Evolutionary conservation across 1,140 invertebrate genomes (phyloP).

Genomic region (Solenopsis invicta): DNA sequence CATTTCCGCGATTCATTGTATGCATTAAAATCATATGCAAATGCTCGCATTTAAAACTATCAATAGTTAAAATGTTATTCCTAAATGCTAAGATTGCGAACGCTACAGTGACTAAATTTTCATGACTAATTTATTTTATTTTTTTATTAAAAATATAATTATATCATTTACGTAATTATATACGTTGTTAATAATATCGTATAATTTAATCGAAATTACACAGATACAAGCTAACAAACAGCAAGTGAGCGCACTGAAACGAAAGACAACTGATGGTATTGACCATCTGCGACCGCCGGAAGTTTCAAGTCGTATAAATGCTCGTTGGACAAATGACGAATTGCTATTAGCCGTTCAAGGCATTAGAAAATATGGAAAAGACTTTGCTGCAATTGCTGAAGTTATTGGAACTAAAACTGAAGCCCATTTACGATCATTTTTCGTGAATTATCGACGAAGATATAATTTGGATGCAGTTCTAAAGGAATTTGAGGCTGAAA

Average conservation of each 20-base stretch:
- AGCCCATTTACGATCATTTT: slow-evolving; percentile 96
- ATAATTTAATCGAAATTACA: slow-evolving; percentile 67
- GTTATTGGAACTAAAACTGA: slow-evolving; percentile 98
- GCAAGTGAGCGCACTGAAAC: slow-evolving; percentile 94
- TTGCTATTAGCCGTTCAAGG: slow-evolving; percentile 96
- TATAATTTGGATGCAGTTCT: slow-evolving; percentile 97
- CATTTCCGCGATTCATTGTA: not conserved
- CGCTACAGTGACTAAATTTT: not conserved
- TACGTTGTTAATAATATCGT: not conserved
- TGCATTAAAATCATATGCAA: not conserved
- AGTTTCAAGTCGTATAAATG: slow-evolving; percentile 92
- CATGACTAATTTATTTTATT: slow-evolving; percentile 15
- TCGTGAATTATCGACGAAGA: slow-evolving; percentile 95
- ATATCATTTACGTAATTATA: not conserved
- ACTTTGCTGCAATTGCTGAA: slow-evolving; percentile 98
- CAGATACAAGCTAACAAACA: slow-evolving; percentile 99
- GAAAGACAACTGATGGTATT: slow-evolving; percentile 91
- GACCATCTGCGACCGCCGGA: slow-evolving; percentile 91
- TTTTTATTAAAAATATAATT: slow-evolving; percentile 45
- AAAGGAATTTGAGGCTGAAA: slow-evolving; percentile 94
- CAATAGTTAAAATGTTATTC: not conserved
- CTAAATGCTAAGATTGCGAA: not conserved
- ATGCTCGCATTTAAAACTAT: not conserved
- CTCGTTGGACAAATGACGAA: slow-evolving; percentile 97
- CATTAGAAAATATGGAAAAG: slow-evolving; percentile 97